Percentiles rank a stretch among this genome's conserved stretches.
phyloP scores from a whole-genome alignment of 2,113 vertebrate genomes.

The Lonchura striata region DNA sequence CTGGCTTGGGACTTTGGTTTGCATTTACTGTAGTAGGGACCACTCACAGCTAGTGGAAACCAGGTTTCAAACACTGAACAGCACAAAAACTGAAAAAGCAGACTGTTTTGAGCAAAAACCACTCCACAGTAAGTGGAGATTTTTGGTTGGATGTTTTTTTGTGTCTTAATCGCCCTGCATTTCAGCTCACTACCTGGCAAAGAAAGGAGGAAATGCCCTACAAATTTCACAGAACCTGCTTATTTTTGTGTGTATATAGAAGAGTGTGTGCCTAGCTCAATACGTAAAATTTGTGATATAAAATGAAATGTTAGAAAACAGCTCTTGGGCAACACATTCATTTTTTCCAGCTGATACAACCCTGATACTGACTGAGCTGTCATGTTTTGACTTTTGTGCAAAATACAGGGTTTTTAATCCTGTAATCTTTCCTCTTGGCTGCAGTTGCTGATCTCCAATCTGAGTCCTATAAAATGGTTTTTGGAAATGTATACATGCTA shows the following conservation, averaged over 20 bases:
- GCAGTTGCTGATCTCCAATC: not conserved
- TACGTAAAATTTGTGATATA: not conserved
- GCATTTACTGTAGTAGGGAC: not conserved
- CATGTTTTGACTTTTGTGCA: not conserved
- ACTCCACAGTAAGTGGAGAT: not conserved
- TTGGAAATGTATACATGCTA: not conserved
- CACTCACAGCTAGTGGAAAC: not conserved
- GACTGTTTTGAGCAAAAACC: not conserved
- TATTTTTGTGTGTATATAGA: not conserved
- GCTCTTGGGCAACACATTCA: not conserved
- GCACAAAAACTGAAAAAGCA: not conserved
- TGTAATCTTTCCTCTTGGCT: constrained; percentile 28
- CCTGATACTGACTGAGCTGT: not conserved
- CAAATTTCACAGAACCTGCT: not conserved
- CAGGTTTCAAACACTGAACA: not conserved
- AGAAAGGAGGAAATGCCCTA: not conserved
- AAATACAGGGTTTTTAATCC: not conserved
- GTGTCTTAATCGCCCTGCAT: not conserved
- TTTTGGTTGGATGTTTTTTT: not conserved
- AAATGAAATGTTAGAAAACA: not conserved
- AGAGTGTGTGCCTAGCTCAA: not conserved
- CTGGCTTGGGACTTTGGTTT: not conserved
- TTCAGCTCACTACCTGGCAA: not conserved
- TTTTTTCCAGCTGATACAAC: not conserved
- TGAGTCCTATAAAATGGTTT: not conserved